Evolutionary conservation across 2,113 vertebrate genomes (phyloP), one percentile per base, ranked within the genome.

Genomic region (Cheirogaleus medius): DNA sequence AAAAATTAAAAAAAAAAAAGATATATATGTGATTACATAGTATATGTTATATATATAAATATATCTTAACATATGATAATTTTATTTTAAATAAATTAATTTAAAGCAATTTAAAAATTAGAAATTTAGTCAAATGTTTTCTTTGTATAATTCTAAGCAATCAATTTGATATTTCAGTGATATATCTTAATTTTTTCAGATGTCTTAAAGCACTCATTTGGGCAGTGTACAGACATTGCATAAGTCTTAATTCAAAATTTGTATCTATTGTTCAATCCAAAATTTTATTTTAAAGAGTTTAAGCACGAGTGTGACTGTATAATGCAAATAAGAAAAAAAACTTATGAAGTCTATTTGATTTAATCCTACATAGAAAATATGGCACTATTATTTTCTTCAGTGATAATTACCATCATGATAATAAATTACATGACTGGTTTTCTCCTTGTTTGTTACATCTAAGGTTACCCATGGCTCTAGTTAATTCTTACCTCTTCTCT

Each of bases 111-210:
- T 92, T 54, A 84, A 66, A 56, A 68, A n/a, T 82, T 76, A 54
- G 64, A 71, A 56, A 23, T 76, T 82, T 87, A 95, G 27, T 37
- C 78, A 78, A 90, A 32, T 85, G 4, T 14, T 82, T 96, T 91
- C 34, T 78, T 90, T 71, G 6, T 71, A 47, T 95, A 88, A 85
- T 90, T 85, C 14, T 27, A 94, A 88, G 11, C 15, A 88, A 56
- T 86, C 34, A 42, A 44, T 95, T 94, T 95, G n/a, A 49, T 85
- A 84, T 71, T 94, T 90, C 64, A 94, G 18, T 76, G 56, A 74
- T 14, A 71, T 13, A 71, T 44, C 17, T 12, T 71, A 34, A 71
- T n/a, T 49, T 92, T 93, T 82, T 87, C 54, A 58, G 32, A 63
- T 32, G 21, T 64, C 39, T 60, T 47, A 3, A 83, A 93, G 37